Evolutionary conservation across 2,113 vertebrate genomes (phyloP).

Genomic region (Turnix velox): DNA sequence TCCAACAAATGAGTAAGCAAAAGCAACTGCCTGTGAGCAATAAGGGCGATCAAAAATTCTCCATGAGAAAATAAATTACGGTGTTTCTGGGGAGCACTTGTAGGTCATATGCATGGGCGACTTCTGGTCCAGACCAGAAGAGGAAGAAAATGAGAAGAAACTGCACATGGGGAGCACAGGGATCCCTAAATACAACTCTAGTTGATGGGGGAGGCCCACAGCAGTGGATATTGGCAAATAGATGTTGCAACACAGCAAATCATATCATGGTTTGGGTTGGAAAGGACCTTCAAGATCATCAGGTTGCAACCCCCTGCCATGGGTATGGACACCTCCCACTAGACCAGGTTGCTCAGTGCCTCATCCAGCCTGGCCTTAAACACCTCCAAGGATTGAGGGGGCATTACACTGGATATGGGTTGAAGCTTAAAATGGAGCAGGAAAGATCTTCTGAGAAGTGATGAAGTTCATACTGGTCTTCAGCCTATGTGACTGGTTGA

Average conservation of each 20-base stretch:
- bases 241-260: neutral
- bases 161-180: accelerated
- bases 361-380: no score
- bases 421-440: neutral
- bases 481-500: neutral
- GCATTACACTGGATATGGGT: neutral
- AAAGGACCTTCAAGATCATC: no score
- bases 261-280: no score
- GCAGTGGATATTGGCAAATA: neutral
- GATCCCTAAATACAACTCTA: accelerated
- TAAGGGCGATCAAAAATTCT: neutral
- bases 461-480: neutral
- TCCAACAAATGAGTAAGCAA: slow-evolving; percentile 23
- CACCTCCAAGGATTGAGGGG: no score
- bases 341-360: no score
- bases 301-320: no score
- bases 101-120: accelerated
- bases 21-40: neutral
- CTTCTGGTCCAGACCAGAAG: accelerated
- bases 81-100: neutral
- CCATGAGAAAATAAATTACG: neutral
- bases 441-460: neutral
- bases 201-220: neutral
- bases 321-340: no score
- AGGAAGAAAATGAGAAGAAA: neutral